phyloP scores from a whole-genome alignment of 2,113 vertebrate genomes.

The Anolis carolinensis region DNA sequence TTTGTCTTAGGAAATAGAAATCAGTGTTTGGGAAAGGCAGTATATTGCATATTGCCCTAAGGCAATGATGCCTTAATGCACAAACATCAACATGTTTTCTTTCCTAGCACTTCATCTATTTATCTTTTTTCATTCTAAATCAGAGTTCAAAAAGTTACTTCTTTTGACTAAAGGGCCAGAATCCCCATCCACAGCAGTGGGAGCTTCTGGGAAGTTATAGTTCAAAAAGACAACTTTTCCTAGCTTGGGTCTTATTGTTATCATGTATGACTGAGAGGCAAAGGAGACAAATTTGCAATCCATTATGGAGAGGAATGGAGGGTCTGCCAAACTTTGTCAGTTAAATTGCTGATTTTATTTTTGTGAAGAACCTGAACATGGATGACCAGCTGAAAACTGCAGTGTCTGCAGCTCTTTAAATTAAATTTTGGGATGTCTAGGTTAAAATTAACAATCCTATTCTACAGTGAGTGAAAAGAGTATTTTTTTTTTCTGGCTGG shows the following conservation, averaged over 20 bases:
- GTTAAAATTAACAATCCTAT: slow-evolving; percentile 66
- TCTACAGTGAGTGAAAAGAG: slow-evolving; percentile 68
- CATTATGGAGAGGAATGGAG: slow-evolving; percentile 1
- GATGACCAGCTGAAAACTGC: slow-evolving; percentile 64
- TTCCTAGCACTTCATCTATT: slow-evolving; percentile 7
- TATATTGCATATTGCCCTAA: slow-evolving; percentile 9
- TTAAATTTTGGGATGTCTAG: slow-evolving; percentile 70
- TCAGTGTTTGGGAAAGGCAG: not conserved
- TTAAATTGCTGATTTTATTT: slow-evolving; percentile 49
- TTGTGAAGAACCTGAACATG: slow-evolving; percentile 47
- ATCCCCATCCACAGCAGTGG: too few species aligned
- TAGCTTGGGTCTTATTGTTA: too few species aligned
- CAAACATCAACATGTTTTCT: not conserved
- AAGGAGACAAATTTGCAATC: not conserved
- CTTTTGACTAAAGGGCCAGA: too few species aligned
- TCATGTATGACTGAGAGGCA: not conserved
- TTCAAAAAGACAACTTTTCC: too few species aligned
- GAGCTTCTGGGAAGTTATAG: too few species aligned
- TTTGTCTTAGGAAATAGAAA: too few species aligned
- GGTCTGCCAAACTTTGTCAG: slow-evolving; percentile 38
- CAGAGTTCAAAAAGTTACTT: not conserved
- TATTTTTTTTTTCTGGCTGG: slow-evolving; percentile 67
- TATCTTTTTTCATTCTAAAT: not conserved
- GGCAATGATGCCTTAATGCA: not conserved
- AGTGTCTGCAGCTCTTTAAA: slow-evolving; percentile 69